These are phyloP conservation scores for Eurois occulta DNA, from an alignment of 2,888 invertebrate genomes.

Conservation along the genomic window DNA sequence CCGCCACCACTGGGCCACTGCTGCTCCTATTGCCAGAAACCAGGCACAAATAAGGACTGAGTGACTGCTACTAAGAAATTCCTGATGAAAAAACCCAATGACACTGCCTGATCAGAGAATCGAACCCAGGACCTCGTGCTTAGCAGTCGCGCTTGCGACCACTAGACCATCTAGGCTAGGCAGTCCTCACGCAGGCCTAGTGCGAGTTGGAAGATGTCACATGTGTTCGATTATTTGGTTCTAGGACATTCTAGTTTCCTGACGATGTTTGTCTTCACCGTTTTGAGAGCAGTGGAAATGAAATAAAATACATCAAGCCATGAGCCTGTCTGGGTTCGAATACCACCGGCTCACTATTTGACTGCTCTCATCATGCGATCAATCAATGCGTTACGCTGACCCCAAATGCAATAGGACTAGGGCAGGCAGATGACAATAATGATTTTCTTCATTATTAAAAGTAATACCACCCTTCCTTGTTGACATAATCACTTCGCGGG, in stretches of 20 bases:
- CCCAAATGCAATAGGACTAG: neutral
- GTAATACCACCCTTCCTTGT: neutral
- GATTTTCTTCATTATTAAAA: neutral
- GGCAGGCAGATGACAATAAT: neutral
- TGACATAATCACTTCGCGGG: conserved; percentile 5
- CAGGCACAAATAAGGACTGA: neutral
- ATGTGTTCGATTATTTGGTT: neutral
- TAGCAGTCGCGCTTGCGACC: neutral
- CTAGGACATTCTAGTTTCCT: neutral
- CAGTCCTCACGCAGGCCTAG: too few species aligned
- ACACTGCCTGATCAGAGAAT: neutral
- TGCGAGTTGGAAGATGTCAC: neutral
- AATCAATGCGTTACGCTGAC: neutral
- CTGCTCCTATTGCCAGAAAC: too few species aligned
- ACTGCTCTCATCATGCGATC: too few species aligned
- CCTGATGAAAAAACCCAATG: neutral
- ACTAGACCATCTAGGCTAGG: too few species aligned
- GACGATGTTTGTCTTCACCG: neutral
- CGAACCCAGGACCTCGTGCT: neutral
- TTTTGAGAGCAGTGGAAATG: neutral
- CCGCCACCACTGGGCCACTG: too few species aligned
- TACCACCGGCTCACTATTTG: neutral
- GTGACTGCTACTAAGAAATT: neutral
- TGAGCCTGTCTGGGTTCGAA: neutral
- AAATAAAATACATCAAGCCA: neutral